These are phyloP conservation scores for Lydus trimaculatus DNA, from an alignment of 2,888 invertebrate genomes.

Conservation along the genomic window DNA sequence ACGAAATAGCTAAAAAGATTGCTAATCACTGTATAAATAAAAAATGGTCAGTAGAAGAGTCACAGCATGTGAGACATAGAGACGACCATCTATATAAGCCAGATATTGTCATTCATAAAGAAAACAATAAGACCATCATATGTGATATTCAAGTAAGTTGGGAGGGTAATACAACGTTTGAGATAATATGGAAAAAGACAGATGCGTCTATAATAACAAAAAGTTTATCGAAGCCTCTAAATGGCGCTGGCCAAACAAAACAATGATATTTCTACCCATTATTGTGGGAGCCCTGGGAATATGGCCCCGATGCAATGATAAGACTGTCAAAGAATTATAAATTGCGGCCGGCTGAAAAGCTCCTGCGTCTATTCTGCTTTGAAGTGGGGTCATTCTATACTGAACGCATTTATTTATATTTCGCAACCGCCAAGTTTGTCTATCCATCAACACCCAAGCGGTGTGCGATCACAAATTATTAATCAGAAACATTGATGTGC, in stretches of 20 bases:
- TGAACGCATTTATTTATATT: constrained; percentile 4
- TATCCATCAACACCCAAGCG: too few species aligned
- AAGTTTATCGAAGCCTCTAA: too few species aligned
- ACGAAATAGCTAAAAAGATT: constrained; percentile 32
- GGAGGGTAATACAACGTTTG: constrained; percentile 25
- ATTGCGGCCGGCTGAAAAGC: constrained; percentile 12
- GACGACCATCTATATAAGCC: constrained; percentile 33
- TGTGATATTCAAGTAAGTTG: constrained; percentile 7
- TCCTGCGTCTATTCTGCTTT: constrained; percentile 27
- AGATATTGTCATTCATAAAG: neutral
- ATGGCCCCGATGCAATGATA: constrained; percentile 37
- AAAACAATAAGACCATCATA: neutral
- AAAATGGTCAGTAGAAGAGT: constrained; percentile 32
- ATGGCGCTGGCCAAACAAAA: too few species aligned
- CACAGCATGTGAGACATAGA: constrained; percentile 34
- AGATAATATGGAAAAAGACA: too few species aligned
- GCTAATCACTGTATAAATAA: constrained; percentile 21
- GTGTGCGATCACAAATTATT: neutral
- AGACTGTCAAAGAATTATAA: constrained; percentile 13
- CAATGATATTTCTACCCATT: constrained; percentile 24
- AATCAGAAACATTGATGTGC: neutral
- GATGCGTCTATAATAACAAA: constrained; percentile 31
- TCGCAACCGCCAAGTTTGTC: neutral
- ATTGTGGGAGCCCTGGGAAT: constrained; percentile 40
- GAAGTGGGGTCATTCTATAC: constrained; percentile 29